phyloP scores from a whole-genome alignment of 2,888 invertebrate species.

The Lissonota sp. region DNA sequence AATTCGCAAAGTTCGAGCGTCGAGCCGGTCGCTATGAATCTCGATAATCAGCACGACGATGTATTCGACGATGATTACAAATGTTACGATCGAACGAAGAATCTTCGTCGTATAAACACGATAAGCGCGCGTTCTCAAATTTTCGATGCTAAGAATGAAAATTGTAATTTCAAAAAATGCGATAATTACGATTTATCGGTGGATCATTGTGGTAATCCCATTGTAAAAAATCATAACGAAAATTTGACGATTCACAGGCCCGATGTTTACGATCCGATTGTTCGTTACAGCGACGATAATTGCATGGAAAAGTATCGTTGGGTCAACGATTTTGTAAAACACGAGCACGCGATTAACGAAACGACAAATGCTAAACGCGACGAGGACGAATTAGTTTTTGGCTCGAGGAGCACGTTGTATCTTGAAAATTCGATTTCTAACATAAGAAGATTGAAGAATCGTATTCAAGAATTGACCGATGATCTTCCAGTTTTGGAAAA shows the following conservation, averaged over 20 bases:
- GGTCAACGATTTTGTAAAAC: conserved; percentile 46
- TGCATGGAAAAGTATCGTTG: conserved; percentile 7
- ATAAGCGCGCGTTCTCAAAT: conserved; percentile 58
- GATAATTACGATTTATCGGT: conserved; percentile 13
- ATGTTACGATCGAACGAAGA: conserved; percentile 49
- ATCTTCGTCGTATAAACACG: conserved; percentile 62
- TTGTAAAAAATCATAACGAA: neutral
- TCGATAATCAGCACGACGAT: conserved; percentile 26
- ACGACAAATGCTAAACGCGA: conserved; percentile 1
- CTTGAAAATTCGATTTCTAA: conserved; percentile 62
- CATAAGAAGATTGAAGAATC: conserved; percentile 61
- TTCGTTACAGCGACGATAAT: neutral
- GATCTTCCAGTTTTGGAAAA: conserved; percentile 36
- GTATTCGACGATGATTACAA: conserved; percentile 53
- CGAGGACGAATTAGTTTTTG: conserved; percentile 45
- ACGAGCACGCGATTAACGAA: conserved; percentile 16
- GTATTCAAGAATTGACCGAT: conserved; percentile 62
- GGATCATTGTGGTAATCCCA: neutral
- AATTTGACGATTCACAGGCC: conserved; percentile 28
- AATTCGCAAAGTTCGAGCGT: conserved; percentile 58
- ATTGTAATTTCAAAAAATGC: conserved; percentile 60
- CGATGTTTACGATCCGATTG: conserved; percentile 17
- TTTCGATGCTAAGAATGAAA: conserved; percentile 29
- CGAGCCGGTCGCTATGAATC: conserved; percentile 45
- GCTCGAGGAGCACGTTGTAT: conserved; percentile 47